Evolutionary conservation across 2,113 vertebrate species (phyloP).

Genomic region (human): DNA sequence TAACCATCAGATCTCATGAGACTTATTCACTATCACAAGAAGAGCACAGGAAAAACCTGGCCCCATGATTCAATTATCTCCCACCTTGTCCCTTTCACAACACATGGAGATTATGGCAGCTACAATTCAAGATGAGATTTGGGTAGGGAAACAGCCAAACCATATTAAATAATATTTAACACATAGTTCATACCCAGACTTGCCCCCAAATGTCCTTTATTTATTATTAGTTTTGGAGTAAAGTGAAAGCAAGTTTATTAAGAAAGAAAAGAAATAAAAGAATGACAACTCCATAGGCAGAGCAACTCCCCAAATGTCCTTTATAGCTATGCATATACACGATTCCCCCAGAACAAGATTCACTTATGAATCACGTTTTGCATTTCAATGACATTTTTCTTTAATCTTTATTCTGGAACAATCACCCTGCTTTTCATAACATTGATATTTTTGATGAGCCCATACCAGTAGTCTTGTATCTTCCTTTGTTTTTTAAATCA

Average conservation of each 20-base stretch:
- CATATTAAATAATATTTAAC: neutral
- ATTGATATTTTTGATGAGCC: neutral
- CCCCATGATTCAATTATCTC: too few species aligned
- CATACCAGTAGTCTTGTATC: neutral
- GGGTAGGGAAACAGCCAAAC: too few species aligned
- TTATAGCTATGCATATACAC: neutral
- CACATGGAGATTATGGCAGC: too few species aligned
- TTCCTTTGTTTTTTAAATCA: neutral
- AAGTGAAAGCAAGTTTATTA: too few species aligned
- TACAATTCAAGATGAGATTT: too few species aligned
- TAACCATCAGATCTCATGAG: too few species aligned
- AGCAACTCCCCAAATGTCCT: neutral
- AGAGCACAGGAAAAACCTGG: too few species aligned
- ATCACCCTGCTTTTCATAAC: neutral
- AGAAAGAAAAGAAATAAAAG: too few species aligned
- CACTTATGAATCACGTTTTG: neutral
- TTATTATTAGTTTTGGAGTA: too few species aligned
- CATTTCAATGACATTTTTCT: neutral
- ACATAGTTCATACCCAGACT: neutral
- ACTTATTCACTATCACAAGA: too few species aligned
- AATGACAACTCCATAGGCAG: too few species aligned
- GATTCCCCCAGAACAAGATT: neutral
- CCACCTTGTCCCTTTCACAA: too few species aligned
- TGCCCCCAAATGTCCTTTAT: neutral
- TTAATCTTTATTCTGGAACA: neutral